Conservation (phyloP, 23 tunicate genomes). For the Botrylloides violaceus region DNA sequence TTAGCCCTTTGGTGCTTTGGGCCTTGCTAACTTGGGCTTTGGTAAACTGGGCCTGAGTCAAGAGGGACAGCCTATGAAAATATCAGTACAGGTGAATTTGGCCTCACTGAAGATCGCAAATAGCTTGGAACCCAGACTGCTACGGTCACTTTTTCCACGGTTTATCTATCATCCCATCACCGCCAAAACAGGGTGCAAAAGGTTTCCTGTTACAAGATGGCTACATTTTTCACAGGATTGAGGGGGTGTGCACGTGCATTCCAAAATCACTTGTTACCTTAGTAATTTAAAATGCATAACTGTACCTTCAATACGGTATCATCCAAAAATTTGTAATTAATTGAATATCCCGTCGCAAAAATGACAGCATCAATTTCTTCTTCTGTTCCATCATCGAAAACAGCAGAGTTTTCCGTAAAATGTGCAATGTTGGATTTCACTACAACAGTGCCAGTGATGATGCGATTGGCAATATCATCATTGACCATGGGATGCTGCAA, state of each 20-base stretch:
- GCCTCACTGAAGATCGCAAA: too few species aligned
- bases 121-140: too few species aligned
- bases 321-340: conserved; percentile 47
- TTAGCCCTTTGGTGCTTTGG: too few species aligned
- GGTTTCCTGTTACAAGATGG: too few species aligned
- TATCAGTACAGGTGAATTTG: too few species aligned
- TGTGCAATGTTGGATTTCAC: conserved; percentile 38
- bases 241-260: too few species aligned
- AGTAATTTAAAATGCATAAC: not conserved
- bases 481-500: conserved; percentile 60
- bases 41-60: not conserved
- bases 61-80: not conserved
- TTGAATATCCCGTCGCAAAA: conserved; percentile 68
- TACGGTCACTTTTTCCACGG: too few species aligned
- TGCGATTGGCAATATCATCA: conserved; percentile 63
- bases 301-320: conserved; percentile 43
- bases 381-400: conserved; percentile 62
- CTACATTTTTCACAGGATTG: too few species aligned
- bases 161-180: too few species aligned
- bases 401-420: conserved; percentile 48
- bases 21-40: too few species aligned
- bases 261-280: too few species aligned
- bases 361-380: conserved; percentile 66
- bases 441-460: conserved; percentile 41
- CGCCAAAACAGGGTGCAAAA: too few species aligned